Base-by-base conservation (phyloP, 2,113 vertebrate species). In the Heterotilapia buettikoferi region DNA sequence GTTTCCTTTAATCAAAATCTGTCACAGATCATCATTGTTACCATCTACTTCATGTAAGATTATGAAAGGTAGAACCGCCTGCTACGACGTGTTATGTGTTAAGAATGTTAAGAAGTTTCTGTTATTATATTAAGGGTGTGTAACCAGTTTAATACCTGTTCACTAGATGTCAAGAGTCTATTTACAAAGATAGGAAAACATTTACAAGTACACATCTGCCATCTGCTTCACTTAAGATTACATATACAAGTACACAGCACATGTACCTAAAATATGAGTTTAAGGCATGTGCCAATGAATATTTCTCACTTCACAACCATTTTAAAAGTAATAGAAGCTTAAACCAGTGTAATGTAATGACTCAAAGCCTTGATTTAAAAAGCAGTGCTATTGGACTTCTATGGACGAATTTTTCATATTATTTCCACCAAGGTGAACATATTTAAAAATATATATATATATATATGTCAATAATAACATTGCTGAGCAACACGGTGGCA, bases 91-190 rank as follows among this genome's bases (percentile, higher is more conserved):
- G 16, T 50, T 19, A 78, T 31, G 26, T 50, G 16, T 78, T 76
- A 76, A 76, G 71, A 61, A 61, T 19, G 57, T 61, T 6, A 50
- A 31, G 24, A 76, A 31, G 71, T 31, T 76, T 76, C 21, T 50
- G 6, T 50, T 50, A 47, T 50, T 76, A 50, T 50, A 76, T 7
- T 50, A 50, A 47, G 16, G 4, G 5, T 76, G 43, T 76, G 26
- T 19, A 76, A 76, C 24, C 71, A 29, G 24, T 76, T 76, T 47
- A 7, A 18, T 47, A 76, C 24, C 24, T 5, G 24, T 76, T 76
- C 38, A 6, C 2, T 43, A 24, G 24, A 24, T 43, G 36, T 3
- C n/a, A 73, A 45, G 68, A 73, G 68, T 73, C 68, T 45, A 18
- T 45, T 45, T 45, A 73, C 3, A 71, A 43, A 73, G 10, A 73